Conservation (phyloP, 2,113 vertebrate species). For the Lepidothrix coronata region DNA sequence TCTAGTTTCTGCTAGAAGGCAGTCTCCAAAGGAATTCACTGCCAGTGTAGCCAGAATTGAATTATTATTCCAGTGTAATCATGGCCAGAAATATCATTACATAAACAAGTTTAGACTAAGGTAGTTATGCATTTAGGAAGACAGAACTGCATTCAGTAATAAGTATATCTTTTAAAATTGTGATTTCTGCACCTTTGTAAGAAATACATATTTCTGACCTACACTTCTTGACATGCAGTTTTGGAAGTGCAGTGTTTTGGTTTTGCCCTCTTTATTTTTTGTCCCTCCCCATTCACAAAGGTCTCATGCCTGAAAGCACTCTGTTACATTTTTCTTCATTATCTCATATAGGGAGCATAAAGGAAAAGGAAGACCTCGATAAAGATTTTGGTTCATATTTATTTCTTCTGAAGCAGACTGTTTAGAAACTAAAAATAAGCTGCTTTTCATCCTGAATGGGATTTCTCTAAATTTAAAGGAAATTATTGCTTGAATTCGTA, state of each 20-base stretch:
- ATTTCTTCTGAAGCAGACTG: neutral
- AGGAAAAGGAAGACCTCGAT: neutral
- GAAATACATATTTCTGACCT: neutral
- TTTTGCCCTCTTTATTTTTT: neutral
- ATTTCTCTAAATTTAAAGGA: neutral
- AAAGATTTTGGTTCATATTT: neutral
- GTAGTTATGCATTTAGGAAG: neutral
- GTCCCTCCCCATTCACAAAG: neutral
- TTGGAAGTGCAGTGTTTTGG: neutral
- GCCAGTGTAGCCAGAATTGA: neutral
- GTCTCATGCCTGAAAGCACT: neutral
- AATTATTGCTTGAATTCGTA: neutral
- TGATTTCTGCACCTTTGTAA: neutral
- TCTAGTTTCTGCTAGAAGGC: neutral
- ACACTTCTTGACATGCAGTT: accelerated
- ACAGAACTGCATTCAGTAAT: neutral
- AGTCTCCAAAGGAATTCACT: neutral
- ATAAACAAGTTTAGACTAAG: neutral
- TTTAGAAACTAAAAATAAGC: neutral
- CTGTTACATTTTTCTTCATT: neutral
- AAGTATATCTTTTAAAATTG: neutral
- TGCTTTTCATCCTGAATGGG: neutral
- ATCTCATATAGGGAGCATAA: neutral
- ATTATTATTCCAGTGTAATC: neutral
- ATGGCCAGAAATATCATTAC: neutral